Evolutionary conservation across 2,797 vertebrate genomes (phyloP).

Genomic region (Lagothrix lagotricha): DNA sequence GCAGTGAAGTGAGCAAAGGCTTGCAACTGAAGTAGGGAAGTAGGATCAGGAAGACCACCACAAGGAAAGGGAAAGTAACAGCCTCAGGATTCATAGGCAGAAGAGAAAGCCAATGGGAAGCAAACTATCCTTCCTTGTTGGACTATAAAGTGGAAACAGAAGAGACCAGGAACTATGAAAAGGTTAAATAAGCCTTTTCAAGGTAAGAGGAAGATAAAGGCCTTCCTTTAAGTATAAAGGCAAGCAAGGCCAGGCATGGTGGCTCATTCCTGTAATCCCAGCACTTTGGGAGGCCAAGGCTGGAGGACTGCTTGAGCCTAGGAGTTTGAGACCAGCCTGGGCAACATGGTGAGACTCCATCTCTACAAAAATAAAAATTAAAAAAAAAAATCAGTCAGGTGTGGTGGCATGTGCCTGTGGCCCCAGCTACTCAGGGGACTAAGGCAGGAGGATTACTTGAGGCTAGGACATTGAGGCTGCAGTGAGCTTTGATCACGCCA

Average conservation of each 20-base stretch:
- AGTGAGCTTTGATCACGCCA: no score
- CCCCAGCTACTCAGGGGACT: no score
- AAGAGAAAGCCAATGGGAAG: background rate
- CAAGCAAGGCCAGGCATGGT: background rate
- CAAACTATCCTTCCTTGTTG: background rate
- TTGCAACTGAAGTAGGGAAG: background rate
- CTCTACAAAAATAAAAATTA: no score
- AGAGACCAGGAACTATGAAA: background rate
- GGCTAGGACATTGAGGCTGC: no score
- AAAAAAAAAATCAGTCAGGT: no score
- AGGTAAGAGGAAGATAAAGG: slow-evolving; percentile 31
- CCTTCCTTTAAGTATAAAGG: background rate
- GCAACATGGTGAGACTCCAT: no score
- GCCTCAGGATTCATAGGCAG: background rate
- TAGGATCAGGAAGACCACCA: background rate
- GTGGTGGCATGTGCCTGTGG: no score
- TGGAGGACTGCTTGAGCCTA: no score
- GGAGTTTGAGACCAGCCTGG: no score
- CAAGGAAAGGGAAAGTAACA: background rate
- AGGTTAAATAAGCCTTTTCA: background rate
- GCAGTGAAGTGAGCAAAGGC: background rate
- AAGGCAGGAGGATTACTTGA: no score
- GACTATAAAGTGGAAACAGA: background rate
- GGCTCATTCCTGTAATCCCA: background rate
- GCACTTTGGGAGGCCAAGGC: background rate